Percentiles rank a stretch among this genome's conserved stretches.
Conservation (phyloP, 2,113 vertebrate species). For the Jacana jacana region DNA sequence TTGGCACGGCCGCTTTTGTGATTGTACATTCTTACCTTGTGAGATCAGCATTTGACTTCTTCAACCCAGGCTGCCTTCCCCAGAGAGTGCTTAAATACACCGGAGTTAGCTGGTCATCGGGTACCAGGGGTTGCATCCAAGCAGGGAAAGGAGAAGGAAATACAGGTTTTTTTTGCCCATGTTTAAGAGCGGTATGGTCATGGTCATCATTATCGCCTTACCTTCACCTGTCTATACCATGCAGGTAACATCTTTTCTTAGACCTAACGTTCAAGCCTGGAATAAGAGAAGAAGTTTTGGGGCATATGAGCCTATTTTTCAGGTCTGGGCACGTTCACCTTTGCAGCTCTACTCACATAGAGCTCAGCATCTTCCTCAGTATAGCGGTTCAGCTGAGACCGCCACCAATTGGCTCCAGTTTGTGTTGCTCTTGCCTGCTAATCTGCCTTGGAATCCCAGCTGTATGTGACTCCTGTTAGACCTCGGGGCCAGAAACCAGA, state of each 20-base stretch:
- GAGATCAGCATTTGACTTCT: not conserved
- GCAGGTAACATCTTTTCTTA: not conserved
- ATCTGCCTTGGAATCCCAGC: not conserved
- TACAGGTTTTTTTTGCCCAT: not conserved
- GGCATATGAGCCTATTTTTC: not conserved
- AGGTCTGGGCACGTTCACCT: not conserved
- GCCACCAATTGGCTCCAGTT: constrained; percentile 13
- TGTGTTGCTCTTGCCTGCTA: not conserved
- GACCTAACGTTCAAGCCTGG: not conserved
- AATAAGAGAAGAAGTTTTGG: not conserved
- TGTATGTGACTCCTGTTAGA: not conserved
- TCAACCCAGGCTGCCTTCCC: not conserved
- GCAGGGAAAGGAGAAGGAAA: not conserved
- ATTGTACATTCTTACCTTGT: not conserved
- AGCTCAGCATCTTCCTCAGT: not conserved
- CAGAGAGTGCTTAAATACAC: not conserved
- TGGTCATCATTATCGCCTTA: not conserved
- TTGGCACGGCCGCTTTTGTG: not conserved
- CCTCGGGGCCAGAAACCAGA: not conserved
- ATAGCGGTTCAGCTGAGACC: not conserved
- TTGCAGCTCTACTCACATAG: not conserved
- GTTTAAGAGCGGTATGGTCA: not conserved
- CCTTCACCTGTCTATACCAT: not conserved
- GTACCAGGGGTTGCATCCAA: not conserved
- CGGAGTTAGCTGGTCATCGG: not conserved